A percentile compares a stretch with the other conserved stretches of the same genome.
Conservation (phyloP, 2,797 vertebrate species). For the Antennarius maculatus region DNA sequence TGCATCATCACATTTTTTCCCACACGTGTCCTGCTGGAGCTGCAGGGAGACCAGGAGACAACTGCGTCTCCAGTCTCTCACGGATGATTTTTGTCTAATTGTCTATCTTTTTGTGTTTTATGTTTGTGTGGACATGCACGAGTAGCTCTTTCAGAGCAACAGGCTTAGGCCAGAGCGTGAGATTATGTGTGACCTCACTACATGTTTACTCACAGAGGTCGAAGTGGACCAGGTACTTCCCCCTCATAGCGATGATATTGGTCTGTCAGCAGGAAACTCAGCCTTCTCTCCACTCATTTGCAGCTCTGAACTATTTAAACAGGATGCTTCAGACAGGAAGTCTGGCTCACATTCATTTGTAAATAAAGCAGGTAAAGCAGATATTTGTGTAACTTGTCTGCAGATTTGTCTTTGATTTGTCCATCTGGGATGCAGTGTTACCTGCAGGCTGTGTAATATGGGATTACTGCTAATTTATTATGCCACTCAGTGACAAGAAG, state of each 20-base stretch:
- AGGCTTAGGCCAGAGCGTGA: slow-evolving; percentile 76
- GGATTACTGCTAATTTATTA: slow-evolving; percentile 12
- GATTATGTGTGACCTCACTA: slow-evolving; percentile 81
- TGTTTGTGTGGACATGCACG: slow-evolving; percentile 48
- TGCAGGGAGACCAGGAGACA: slow-evolving; percentile 11
- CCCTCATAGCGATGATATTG: slow-evolving; percentile 53
- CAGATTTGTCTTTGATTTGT: slow-evolving; percentile 16
- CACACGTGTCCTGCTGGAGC: slow-evolving; percentile 5
- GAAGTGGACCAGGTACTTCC: slow-evolving; percentile 89
- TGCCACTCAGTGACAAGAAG: neutral
- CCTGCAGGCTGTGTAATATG: neutral
- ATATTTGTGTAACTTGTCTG: slow-evolving; percentile 23
- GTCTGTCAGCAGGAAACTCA: slow-evolving; percentile 84
- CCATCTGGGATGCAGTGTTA: slow-evolving; percentile 4
- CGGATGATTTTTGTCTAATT: slow-evolving; percentile 52
- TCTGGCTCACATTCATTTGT: slow-evolving; percentile 59
- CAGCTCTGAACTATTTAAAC: slow-evolving; percentile 63
- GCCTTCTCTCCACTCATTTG: slow-evolving; percentile 53
- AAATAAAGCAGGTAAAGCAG: slow-evolving; percentile 62
- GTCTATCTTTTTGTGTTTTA: slow-evolving; percentile 53
- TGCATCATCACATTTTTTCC: neutral
- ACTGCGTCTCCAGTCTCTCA: slow-evolving; percentile 23
- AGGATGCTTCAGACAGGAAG: slow-evolving; percentile 75
- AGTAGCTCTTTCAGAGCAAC: slow-evolving; percentile 92
- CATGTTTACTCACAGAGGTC: slow-evolving; percentile 86